Evolutionary conservation across 2,888 invertebrate species (phyloP).

Genomic region (Rhaphigaster nebulosa): DNA sequence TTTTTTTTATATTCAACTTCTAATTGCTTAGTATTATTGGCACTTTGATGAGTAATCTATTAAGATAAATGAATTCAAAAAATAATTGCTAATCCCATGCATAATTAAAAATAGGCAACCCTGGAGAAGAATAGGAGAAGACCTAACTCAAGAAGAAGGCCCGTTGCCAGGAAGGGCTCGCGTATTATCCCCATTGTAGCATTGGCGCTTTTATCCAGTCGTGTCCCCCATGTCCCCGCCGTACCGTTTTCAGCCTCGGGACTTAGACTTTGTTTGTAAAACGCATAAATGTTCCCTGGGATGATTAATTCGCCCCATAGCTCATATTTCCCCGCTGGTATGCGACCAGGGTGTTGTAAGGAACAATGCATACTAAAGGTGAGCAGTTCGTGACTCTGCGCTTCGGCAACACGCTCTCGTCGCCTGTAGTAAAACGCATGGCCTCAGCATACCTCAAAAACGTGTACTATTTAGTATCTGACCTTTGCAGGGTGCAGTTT

Average conservation of each 20-base stretch:
- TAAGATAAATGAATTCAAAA: background rate
- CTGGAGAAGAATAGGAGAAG: background rate
- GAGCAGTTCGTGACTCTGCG: constrained; percentile 21
- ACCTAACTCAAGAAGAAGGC: background rate
- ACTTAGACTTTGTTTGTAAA: constrained; percentile 13
- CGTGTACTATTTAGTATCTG: constrained; percentile 35
- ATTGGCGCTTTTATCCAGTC: constrained; percentile 7
- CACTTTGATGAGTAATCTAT: background rate
- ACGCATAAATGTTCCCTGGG: background rate
- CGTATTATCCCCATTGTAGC: constrained; percentile 3
- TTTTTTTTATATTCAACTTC: too few relatives aligned
- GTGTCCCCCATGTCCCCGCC: constrained; percentile 34
- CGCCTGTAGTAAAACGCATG: constrained; percentile 40
- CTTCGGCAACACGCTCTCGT: constrained; percentile 28
- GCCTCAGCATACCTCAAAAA: constrained; percentile 23
- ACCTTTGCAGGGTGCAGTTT: constrained; percentile 27
- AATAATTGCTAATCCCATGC: background rate
- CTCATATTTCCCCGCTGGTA: constrained; percentile 1
- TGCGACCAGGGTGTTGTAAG: constrained; percentile 30
- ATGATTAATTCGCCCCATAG: constrained; percentile 41
- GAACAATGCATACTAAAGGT: constrained; percentile 49
- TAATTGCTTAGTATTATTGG: too few relatives aligned
- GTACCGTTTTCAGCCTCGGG: background rate
- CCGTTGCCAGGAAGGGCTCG: background rate
- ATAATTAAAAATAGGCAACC: background rate